Evolutionary conservation across 1,140 invertebrate species (phyloP).

Genomic region (Neodiprion pinetum): DNA sequence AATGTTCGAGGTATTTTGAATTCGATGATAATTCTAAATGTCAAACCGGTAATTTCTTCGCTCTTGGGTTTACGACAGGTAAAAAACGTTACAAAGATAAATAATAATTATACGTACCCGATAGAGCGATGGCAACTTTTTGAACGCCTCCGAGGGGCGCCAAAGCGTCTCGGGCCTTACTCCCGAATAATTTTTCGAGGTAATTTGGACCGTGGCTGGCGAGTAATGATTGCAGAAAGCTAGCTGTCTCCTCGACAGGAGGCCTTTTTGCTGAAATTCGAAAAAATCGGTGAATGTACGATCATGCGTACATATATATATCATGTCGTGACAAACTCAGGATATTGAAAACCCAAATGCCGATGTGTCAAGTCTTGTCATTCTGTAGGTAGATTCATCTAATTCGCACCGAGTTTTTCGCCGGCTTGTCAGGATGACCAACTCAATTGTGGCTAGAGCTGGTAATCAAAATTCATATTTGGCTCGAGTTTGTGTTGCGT

Average conservation of each 20-base stretch:
- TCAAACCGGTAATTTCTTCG: background rate
- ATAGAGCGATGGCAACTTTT: slow-evolving; percentile 92
- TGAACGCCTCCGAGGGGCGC: slow-evolving; percentile 91
- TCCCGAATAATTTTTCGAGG: slow-evolving; percentile 93
- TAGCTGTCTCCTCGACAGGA: slow-evolving; percentile 94
- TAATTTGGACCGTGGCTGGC: slow-evolving; percentile 96
- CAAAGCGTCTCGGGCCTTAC: slow-evolving; percentile 89
- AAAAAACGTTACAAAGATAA: background rate
- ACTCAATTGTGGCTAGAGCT: too few species aligned
- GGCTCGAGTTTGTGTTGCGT: too few species aligned
- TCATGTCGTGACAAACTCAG: too few species aligned
- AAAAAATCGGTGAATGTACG: too few species aligned
- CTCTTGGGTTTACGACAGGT: background rate
- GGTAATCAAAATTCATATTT: too few species aligned
- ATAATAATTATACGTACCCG: slow-evolving; percentile 69
- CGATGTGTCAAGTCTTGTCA: too few species aligned
- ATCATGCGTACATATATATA: too few species aligned
- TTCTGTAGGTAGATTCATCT: too few species aligned
- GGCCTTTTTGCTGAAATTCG: slow-evolving; percentile 84
- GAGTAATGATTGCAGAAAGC: slow-evolving; percentile 90
- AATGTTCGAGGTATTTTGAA: background rate
- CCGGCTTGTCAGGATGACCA: too few species aligned
- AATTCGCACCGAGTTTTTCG: too few species aligned
- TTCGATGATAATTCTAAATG: too few species aligned
- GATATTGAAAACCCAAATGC: too few species aligned